Evolutionary conservation across 2,888 invertebrate species (phyloP).

Genomic region (Ptilodon capucinus): DNA sequence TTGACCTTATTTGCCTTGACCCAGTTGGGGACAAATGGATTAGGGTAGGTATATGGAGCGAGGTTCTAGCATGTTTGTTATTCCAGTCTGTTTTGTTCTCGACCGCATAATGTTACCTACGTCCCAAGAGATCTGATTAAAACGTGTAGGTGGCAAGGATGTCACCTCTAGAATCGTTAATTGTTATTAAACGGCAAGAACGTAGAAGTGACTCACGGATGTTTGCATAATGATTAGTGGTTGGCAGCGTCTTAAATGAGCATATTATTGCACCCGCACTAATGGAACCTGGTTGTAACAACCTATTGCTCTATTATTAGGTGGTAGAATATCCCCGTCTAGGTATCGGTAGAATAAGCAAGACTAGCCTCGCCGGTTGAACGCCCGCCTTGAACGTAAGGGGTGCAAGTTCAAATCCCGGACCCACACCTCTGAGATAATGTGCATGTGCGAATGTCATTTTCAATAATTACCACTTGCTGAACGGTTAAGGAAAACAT

Average conservation of each 20-base stretch:
- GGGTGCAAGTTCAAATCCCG: no score
- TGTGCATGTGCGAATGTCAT: no score
- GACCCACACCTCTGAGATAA: no score
- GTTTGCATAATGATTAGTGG: neutral
- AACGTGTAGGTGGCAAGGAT: constrained; percentile 7
- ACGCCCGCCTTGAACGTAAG: no score
- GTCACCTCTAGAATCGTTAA: constrained; percentile 9
- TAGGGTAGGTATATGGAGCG: constrained; percentile 7
- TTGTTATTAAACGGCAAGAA: constrained; percentile 12
- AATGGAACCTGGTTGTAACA: no score
- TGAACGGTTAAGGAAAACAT: no score
- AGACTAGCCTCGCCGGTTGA: no score
- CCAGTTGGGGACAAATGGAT: constrained; percentile 16
- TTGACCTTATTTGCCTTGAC: constrained; percentile 31
- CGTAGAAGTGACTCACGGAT: neutral
- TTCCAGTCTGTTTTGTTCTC: constrained; percentile 8
- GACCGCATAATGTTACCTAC: neutral
- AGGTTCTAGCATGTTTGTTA: constrained; percentile 4
- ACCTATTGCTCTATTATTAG: no score
- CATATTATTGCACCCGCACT: neutral
- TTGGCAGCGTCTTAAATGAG: neutral
- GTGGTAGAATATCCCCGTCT: no score
- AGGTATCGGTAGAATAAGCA: no score
- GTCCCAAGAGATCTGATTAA: constrained; percentile 3
- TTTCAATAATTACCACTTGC: no score